Evolutionary conservation across 2,888 invertebrate species (phyloP), one percentile per base, ranked within the genome.

Genomic region (Plemyria rubiginata): DNA sequence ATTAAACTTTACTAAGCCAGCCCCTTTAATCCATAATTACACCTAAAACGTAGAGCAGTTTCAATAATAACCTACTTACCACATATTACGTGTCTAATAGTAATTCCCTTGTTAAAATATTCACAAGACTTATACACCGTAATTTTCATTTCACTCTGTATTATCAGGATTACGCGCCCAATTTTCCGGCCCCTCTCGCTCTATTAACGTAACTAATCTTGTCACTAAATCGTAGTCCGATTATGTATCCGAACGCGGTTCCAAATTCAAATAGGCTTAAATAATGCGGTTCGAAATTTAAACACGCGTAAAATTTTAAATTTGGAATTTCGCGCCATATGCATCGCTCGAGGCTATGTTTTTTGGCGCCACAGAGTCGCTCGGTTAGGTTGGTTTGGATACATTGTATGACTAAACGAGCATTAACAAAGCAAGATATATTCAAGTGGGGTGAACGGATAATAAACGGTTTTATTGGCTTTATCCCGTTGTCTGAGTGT

Each of bases 161-260:
- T 86, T 81, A 83, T 77, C 68, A 66, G 83, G 81, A 87, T 86
- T 84, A 85, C 73, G 62, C 70, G 67, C 73, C 78, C 76, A 81
- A 83, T 81, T 82, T 80, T 72, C 74, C 78, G 72, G 75, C 80
- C 84, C 84, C 60, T 40, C 78, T 76, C 78, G 66, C 73, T 78
- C 78, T 78, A 83, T 82, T 86, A 84, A 86, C 81, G 85, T 86
- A 85, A 87, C 85, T 89, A 89, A 90, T 90, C 88, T 86, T 86
- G 87, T 89, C 89, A 86, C 86, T 84, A 77, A 87, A 86, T 84
- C 85, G 80, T 84, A 86, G 86, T 86, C 83, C 86, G 89, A 90
- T 90, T 87, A 63, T 36, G 59, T 59, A 89, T 75, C 60, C 67
- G 72, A 71, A 73, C 75, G 86, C 80, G 85, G 83, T 77, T 66